Conservation (phyloP, 2,888 invertebrate species). For the Tethea ocularis region DNA sequence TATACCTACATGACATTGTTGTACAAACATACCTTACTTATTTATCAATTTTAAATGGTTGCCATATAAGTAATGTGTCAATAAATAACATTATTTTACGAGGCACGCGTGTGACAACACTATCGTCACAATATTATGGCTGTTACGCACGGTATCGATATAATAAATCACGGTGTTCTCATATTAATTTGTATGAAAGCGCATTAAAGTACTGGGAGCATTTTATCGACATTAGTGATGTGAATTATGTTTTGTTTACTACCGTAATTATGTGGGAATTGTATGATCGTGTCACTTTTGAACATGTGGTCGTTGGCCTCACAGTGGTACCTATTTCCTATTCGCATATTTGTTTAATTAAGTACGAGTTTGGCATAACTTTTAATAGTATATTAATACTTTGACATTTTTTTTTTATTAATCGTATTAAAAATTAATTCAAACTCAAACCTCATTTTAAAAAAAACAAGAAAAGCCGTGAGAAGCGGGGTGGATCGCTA, state of each 20-base stretch:
- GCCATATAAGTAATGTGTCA: background rate
- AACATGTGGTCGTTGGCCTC: background rate
- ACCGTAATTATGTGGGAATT: background rate
- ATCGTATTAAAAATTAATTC: too few relatives aligned
- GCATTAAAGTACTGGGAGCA: background rate
- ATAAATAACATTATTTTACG: conserved; percentile 1
- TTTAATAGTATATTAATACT: too few relatives aligned
- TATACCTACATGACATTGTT: background rate
- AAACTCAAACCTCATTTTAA: too few relatives aligned
- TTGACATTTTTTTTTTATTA: too few relatives aligned
- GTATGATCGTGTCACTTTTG: background rate
- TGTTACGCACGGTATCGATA: background rate
- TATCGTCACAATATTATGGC: background rate
- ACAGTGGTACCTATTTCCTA: background rate
- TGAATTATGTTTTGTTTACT: background rate
- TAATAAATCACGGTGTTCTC: background rate
- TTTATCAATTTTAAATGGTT: background rate
- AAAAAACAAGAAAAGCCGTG: too few relatives aligned
- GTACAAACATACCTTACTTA: background rate
- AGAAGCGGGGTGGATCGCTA: too few relatives aligned
- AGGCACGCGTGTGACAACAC: background rate
- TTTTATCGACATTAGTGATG: background rate
- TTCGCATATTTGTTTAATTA: too few relatives aligned
- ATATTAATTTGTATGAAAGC: conserved; percentile 3
- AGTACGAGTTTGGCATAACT: too few relatives aligned